These are phyloP conservation scores for Neotoxoptera formosana DNA, from an alignment of 1,140 invertebrate species.

Conservation along the genomic window DNA sequence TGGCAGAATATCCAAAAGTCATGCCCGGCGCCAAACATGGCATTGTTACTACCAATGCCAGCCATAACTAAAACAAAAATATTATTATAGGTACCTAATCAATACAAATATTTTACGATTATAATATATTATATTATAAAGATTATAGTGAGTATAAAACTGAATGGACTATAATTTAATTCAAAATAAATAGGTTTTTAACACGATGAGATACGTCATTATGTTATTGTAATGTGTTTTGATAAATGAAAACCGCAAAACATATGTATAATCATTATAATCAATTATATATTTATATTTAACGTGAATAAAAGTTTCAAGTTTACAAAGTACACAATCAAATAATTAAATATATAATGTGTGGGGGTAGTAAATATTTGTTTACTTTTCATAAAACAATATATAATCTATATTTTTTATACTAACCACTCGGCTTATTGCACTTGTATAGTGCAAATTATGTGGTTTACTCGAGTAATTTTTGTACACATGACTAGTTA, in stretches of 20 bases:
- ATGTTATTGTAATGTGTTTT: not conserved
- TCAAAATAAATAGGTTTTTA: not conserved
- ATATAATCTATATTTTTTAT: not conserved
- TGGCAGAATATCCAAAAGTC: constrained; percentile 67
- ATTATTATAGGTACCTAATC: not conserved
- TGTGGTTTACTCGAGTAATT: constrained; percentile 6
- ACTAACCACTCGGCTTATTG: constrained; percentile 54
- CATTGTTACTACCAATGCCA: constrained; percentile 64
- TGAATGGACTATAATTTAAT: not conserved
- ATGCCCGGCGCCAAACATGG: constrained; percentile 66
- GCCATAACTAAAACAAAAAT: constrained; percentile 60
- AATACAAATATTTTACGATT: not conserved
- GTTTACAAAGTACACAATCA: too few relatives aligned
- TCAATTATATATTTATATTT: not conserved
- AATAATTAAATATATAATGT: too few relatives aligned
- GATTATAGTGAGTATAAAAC: not conserved
- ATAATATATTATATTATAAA: too few relatives aligned
- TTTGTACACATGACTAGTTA: not conserved
- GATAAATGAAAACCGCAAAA: not conserved
- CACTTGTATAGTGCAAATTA: not conserved
- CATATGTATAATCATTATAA: not conserved
- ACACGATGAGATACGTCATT: not conserved
- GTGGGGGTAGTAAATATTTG: not conserved
- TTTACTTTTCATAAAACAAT: not conserved
- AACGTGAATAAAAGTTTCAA: too few relatives aligned